Evolutionary conservation across 1,140 invertebrate species (phyloP), one percentile per base, ranked within the genome.

Genomic region (Ruditapes philippinarum): DNA sequence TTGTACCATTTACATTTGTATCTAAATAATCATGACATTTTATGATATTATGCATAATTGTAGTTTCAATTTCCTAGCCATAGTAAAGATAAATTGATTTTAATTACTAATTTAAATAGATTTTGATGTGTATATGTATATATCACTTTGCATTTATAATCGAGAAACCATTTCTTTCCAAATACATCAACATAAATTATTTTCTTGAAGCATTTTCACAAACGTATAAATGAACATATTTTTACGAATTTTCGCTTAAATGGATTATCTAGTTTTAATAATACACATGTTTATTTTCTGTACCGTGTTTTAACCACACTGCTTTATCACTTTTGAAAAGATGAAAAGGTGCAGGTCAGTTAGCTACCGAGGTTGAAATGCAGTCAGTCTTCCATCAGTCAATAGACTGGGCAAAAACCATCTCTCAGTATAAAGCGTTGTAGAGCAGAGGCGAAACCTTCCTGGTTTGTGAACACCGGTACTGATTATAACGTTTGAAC

Each of bases 241-340:
- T n/a, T n/a, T n/a, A n/a, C n/a, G n/a, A n/a, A n/a, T n/a, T n/a
- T n/a, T n/a, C n/a, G n/a, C n/a, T n/a, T n/a, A n/a, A n/a, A n/a
- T n/a, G n/a, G 42, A 45, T 7, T 45, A 7, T 45, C 42, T 45
- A 45, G 42, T 45, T 45, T 45, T 45, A 42, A 40, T 81, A n/a
- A 62, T 81, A 36, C 36, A 57, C 54, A 36, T 80, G 45, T 80
- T 14, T 81, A 36, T 81, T 12, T 81, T 81, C 79, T 81, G 33
- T 81, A 36, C 54, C 79, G 42, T 70, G 33, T 83, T 82, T 65
- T 83, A 83, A 83, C 79, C 60, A 65, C 33, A 70, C 62, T 83
- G 81, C 83, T 89, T 84, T 89, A 74, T 89, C 88, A 80, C 80
- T 89, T 89, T 89, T 83, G 81, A 31, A 88, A 91, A 91, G 89